phyloP scores from a whole-genome alignment of 2,113 vertebrate genomes.

The Tychaedon coryphoeus region DNA sequence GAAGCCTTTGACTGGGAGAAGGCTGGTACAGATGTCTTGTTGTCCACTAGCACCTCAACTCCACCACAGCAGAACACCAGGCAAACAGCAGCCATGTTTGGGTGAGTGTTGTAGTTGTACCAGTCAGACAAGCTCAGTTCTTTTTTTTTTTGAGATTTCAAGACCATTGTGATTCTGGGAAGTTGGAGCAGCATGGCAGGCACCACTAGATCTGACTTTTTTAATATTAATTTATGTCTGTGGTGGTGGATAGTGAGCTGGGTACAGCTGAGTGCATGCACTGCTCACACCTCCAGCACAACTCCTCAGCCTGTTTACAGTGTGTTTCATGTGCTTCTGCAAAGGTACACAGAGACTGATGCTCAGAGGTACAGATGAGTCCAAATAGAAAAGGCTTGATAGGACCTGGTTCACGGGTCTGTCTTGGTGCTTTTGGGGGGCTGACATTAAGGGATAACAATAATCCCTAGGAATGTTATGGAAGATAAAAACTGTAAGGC shows the following conservation, averaged over 20 bases:
- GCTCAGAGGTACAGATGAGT: neutral
- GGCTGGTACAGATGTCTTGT: conserved; percentile 84
- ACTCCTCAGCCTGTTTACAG: neutral
- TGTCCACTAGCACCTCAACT: conserved; percentile 89
- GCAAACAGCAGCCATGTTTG: conserved; percentile 94
- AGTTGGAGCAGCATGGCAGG: neutral
- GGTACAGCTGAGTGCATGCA: neutral
- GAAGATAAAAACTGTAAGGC: neutral
- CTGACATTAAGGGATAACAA: neutral
- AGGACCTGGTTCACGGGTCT: neutral
- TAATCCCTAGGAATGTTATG: neutral
- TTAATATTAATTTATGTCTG: neutral
- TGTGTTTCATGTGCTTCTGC: neutral
- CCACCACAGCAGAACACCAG: conserved; percentile 94
- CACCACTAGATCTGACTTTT: neutral
- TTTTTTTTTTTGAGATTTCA: neutral
- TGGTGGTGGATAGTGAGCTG: neutral
- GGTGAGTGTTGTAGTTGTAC: conserved; percentile 76
- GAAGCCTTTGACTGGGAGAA: conserved; percentile 99
- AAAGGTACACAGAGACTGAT: neutral
- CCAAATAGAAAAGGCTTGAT: neutral
- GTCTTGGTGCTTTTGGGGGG: neutral
- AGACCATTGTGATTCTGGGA: neutral
- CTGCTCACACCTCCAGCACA: neutral
- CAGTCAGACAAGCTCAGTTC: neutral